These are phyloP conservation scores for Hiodon tergisus DNA, from an alignment of 2,113 vertebrate genomes.

Conservation along the genomic window DNA sequence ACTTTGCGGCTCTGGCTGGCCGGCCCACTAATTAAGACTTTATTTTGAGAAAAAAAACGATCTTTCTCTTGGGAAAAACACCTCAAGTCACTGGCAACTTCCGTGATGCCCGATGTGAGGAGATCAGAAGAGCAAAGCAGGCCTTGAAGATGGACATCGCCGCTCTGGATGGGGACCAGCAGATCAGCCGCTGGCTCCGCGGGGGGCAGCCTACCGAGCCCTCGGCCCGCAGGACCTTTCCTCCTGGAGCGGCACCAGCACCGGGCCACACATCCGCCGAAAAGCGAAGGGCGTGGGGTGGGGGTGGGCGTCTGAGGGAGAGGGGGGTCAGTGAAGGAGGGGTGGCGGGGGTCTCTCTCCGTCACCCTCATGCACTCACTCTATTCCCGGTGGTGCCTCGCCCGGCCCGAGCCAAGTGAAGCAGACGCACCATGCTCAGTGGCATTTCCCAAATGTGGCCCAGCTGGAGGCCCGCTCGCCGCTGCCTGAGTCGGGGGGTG, in stretches of 20 bases:
- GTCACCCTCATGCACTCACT: conserved; percentile 57
- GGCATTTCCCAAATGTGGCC: conserved; percentile 84
- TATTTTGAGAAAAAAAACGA: background rate
- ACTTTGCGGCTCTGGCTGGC: background rate
- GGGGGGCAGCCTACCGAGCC: too few relatives aligned
- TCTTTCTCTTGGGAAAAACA: background rate
- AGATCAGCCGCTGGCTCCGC: too few relatives aligned
- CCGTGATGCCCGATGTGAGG: too few relatives aligned
- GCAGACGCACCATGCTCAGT: conserved; percentile 79
- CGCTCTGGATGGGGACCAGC: too few relatives aligned
- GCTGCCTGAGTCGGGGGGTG: conserved; percentile 67
- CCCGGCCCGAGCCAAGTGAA: conserved; percentile 66
- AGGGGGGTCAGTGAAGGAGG: conserved; percentile 25
- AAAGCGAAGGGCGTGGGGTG: conserved; percentile 43
- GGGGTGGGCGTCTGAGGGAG: conserved; percentile 39
- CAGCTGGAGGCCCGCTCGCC: conserved; percentile 79
- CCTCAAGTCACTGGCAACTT: background rate
- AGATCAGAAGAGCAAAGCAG: too few relatives aligned
- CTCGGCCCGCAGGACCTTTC: conserved; percentile 58
- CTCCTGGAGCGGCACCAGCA: conserved; percentile 56
- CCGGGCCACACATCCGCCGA: conserved; percentile 64
- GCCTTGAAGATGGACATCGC: too few relatives aligned
- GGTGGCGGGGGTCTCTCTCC: conserved; percentile 55
- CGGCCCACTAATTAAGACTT: background rate
- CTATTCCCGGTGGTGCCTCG: conserved; percentile 58